Conservation (phyloP, 1,140 invertebrate species). For the Octopus bimaculoides region DNA sequence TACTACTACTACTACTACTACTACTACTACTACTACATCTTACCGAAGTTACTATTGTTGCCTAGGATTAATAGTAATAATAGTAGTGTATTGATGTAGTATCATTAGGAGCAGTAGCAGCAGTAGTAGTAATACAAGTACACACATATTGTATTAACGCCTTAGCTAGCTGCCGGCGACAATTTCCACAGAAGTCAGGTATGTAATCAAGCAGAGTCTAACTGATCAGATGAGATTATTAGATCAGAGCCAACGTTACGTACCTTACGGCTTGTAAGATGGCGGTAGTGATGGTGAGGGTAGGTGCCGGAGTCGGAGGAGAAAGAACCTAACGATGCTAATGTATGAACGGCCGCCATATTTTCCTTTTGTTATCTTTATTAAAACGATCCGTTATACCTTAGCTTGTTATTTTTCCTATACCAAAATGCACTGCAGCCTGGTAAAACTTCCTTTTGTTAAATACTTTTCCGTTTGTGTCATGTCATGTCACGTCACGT, state of each 20-base stretch:
- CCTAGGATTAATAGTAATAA: slow-evolving; percentile 8
- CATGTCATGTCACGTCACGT: too few relatives aligned
- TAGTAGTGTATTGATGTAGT: slow-evolving; percentile 9
- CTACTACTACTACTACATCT: neutral
- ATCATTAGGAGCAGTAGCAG: slow-evolving; percentile 10
- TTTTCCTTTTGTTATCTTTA: too few relatives aligned
- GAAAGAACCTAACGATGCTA: neutral
- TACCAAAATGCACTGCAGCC: too few relatives aligned
- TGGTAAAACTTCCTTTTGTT: too few relatives aligned
- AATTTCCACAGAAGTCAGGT: slow-evolving; percentile 16
- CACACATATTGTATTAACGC: too few relatives aligned
- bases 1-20: slow-evolving; percentile 5
- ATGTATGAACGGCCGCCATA: too few relatives aligned
- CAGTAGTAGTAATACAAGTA: too few relatives aligned
- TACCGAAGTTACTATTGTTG: neutral
- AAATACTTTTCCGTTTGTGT: too few relatives aligned
- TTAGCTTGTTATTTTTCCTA: too few relatives aligned
- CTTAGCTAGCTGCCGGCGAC: slow-evolving; percentile 9
- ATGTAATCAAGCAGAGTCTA: slow-evolving; percentile 15
- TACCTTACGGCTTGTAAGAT: neutral
- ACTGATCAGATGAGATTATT: slow-evolving; percentile 11
- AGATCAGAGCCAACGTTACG: neutral
- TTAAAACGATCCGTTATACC: too few relatives aligned
- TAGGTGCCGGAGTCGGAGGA: too few relatives aligned
- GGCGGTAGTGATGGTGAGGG: too few relatives aligned